Evolutionary conservation across 2,888 invertebrate genomes (phyloP).

Genomic region (Limnephilus auricula): DNA sequence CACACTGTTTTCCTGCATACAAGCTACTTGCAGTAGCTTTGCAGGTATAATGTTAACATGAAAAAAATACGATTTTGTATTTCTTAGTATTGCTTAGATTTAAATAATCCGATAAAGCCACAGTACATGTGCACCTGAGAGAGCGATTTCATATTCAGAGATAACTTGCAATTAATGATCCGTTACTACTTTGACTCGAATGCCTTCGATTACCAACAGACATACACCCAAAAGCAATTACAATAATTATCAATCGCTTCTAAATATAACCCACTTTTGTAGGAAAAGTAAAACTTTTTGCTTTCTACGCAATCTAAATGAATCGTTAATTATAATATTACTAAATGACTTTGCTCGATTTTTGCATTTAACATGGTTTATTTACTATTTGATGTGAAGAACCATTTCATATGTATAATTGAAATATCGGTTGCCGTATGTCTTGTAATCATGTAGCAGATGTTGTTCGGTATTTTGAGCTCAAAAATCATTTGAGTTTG

Average conservation of each 20-base stretch:
- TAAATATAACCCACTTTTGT: neutral
- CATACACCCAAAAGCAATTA: conserved; percentile 2
- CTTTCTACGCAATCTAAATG: conserved; percentile 1
- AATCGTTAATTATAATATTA: neutral
- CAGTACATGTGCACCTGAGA: neutral
- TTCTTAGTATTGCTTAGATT: too few species aligned
- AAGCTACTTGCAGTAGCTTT: too few species aligned
- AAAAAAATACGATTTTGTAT: too few species aligned
- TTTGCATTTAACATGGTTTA: conserved; percentile 23
- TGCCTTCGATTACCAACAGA: neutral
- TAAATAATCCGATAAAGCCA: neutral
- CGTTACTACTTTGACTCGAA: neutral
- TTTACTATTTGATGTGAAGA: neutral
- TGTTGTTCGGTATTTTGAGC: neutral
- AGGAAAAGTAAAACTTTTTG: conserved; percentile 27
- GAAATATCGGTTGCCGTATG: neutral
- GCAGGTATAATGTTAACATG: too few species aligned
- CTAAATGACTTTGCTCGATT: neutral
- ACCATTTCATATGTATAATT: neutral
- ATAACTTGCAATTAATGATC: conserved; percentile 5
- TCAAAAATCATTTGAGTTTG: neutral
- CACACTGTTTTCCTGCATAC: too few species aligned
- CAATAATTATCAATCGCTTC: neutral
- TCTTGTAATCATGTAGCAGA: neutral
- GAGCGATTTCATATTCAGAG: neutral